phyloP scores from a whole-genome alignment of 2,797 vertebrate species.

The Astyanax mexicanus region DNA sequence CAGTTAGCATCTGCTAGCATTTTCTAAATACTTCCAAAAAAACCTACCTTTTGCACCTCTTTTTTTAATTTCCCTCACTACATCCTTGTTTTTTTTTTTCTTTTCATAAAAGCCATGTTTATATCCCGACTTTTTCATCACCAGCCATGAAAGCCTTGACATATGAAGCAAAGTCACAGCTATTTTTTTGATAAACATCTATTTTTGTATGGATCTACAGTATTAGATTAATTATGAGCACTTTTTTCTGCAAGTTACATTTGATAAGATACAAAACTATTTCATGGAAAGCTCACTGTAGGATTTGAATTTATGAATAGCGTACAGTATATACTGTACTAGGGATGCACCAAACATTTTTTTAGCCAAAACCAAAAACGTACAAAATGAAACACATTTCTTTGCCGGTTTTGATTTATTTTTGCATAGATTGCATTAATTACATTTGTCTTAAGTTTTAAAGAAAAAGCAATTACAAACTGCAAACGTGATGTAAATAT shows the following conservation, averaged over 20 bases:
- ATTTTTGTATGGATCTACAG: conserved; percentile 54
- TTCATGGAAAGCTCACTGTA: conserved; percentile 5
- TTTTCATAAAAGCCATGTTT: conserved; percentile 1
- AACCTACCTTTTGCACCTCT: conserved; percentile 62
- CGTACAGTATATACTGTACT: no score
- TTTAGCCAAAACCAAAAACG: no score
- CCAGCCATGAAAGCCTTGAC: conserved; percentile 25
- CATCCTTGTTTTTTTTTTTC: conserved; percentile 13
- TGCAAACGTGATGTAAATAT: no score
- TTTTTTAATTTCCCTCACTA: conserved; percentile 57
- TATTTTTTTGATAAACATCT: conserved; percentile 43
- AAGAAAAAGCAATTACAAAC: no score
- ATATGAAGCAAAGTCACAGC: conserved; percentile 21
- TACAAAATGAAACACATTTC: no score
- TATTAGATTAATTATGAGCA: conserved; percentile 46
- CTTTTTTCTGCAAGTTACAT: conserved; percentile 11
- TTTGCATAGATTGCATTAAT: no score
- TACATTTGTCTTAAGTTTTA: no score
- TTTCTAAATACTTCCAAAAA: conserved; percentile 57
- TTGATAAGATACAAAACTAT: neutral
- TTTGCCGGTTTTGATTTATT: no score
- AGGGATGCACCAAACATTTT: no score
- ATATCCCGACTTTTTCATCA: conserved; percentile 9
- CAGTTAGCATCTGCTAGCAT: neutral
- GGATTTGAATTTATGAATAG: conserved; percentile 7